Conservation (phyloP, 2,113 vertebrate genomes). For the Limnothrissa miodon region DNA sequence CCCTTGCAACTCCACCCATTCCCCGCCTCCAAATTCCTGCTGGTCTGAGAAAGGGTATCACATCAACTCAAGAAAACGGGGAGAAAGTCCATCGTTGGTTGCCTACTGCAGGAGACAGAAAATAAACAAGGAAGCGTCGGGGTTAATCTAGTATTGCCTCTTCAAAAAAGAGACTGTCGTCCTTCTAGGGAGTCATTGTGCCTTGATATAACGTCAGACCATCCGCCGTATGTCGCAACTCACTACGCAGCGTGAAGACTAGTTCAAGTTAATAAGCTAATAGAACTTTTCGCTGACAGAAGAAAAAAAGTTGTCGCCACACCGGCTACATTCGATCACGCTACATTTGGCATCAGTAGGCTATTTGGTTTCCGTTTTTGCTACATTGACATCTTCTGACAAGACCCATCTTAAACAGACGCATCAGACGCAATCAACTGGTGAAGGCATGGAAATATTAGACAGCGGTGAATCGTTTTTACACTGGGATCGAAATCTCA, state of each 20-base stretch:
- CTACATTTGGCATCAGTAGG: not conserved
- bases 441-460: slow-evolving; percentile 81
- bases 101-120: not conserved
- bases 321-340: not conserved
- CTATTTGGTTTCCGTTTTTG: not conserved
- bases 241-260: not conserved
- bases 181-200: not conserved
- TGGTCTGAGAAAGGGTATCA: slow-evolving; percentile 38
- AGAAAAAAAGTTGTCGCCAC: slow-evolving; percentile 7
- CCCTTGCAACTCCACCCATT: slow-evolving; percentile 28
- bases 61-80: slow-evolving; percentile 35
- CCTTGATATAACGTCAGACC: not conserved
- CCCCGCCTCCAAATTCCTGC: slow-evolving; percentile 52
- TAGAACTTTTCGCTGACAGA: slow-evolving; percentile 11
- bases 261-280: not conserved
- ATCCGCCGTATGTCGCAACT: not conserved
- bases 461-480: slow-evolving; percentile 81
- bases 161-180: not conserved
- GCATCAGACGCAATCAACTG: not conserved
- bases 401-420: not conserved
- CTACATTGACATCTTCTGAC: not conserved
- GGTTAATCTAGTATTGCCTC: not conserved
- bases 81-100: slow-evolving; percentile 6
- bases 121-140: not conserved
- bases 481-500: slow-evolving; percentile 91